Percentiles rank a stretch among this genome's conserved stretches.
Evolutionary conservation across 2,797 vertebrate genomes (phyloP).

Genomic region (Sparus aurata): DNA sequence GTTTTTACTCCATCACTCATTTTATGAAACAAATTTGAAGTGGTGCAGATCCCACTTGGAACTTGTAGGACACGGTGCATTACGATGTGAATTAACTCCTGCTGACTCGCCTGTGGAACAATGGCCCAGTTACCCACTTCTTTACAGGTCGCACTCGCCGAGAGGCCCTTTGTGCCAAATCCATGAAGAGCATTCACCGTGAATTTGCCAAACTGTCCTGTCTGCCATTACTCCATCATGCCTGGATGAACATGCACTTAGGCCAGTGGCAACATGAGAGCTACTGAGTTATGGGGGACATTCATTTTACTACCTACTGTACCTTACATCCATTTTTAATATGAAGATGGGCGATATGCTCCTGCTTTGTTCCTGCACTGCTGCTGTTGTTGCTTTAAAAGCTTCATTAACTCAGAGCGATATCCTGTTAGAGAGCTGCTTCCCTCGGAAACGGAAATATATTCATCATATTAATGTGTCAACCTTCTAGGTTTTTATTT

Average conservation of each 20-base stretch:
- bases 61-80: constrained; percentile 11
- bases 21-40: not conserved
- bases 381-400: constrained; percentile 48
- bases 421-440: constrained; percentile 29
- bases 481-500: no score
- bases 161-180: constrained; percentile 64
- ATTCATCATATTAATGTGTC: no score
- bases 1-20: not conserved
- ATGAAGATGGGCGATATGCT: constrained; percentile 20
- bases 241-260: constrained; percentile 51
- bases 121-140: constrained; percentile 75
- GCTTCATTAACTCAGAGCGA: constrained; percentile 41
- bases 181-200: constrained; percentile 41
- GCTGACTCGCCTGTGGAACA: constrained; percentile 42
- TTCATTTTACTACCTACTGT: constrained; percentile 27
- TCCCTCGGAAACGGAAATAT: no score
- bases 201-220: constrained; percentile 61
- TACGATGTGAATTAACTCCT: constrained; percentile 31
- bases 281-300: constrained; percentile 28
- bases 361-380: constrained; percentile 32
- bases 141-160: constrained; percentile 46
- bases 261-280: constrained; percentile 35
- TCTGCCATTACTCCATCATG: constrained; percentile 38
- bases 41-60: not conserved
- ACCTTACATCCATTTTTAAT: constrained; percentile 70